A percentile compares a stretch with the other conserved stretches of the same genome.
These are phyloP conservation scores for Morpho achilles DNA, from an alignment of 2,888 invertebrate species.

Conservation along the genomic window DNA sequence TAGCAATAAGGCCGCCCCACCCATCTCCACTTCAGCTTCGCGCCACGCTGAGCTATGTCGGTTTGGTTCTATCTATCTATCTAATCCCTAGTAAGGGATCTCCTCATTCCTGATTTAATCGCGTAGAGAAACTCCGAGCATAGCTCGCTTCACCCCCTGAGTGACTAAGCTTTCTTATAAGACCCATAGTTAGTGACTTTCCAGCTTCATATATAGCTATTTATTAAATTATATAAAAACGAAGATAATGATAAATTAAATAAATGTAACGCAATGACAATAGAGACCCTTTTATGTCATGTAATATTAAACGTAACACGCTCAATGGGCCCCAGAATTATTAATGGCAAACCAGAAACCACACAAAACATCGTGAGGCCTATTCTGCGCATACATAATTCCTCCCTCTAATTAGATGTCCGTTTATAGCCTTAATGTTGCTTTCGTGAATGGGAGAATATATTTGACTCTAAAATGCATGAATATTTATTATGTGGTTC, in stretches of 20 bases:
- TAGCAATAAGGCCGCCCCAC: too few relatives aligned
- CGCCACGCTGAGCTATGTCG: too few relatives aligned
- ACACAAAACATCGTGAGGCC: conserved; percentile 20
- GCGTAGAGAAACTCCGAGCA: too few relatives aligned
- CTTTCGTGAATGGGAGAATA: conserved; percentile 1
- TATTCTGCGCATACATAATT: conserved; percentile 20
- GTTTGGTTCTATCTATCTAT: too few relatives aligned
- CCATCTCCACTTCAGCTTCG: too few relatives aligned
- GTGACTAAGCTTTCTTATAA: too few relatives aligned
- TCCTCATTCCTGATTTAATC: too few relatives aligned
- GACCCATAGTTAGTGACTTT: too few relatives aligned
- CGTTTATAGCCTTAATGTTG: conserved; percentile 3
- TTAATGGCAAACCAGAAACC: conserved; percentile 18
- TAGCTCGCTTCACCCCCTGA: too few relatives aligned
- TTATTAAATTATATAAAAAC: too few relatives aligned
- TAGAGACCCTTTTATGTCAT: conserved; percentile 27
- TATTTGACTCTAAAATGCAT: not conserved
- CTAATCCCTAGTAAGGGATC: too few relatives aligned
- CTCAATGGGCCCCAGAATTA: conserved; percentile 19
- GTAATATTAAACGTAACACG: conserved; percentile 27
- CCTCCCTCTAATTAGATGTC: conserved; percentile 17
- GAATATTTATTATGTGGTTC: not conserved
- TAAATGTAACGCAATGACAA: conserved; percentile 17
- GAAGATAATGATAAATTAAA: conserved; percentile 7
- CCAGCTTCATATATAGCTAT: too few relatives aligned